phyloP scores from a whole-genome alignment of 35 echinoderm and acorn worm species.

The Holothuria glaberrima region DNA sequence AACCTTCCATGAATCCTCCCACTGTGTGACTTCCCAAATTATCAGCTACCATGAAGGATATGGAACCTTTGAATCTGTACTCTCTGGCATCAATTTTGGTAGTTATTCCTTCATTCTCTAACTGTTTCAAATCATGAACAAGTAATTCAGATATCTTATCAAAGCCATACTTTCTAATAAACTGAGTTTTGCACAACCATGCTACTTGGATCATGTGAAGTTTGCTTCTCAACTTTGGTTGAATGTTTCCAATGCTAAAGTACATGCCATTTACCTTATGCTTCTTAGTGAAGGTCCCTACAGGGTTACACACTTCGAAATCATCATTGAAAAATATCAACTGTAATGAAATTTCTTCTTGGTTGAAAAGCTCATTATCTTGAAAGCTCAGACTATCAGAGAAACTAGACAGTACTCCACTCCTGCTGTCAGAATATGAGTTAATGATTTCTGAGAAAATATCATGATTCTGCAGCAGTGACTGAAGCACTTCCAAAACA shows the following conservation, averaged over 20 bases:
- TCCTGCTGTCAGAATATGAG: neutral
- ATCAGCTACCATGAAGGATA: neutral
- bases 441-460: neutral
- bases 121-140: neutral
- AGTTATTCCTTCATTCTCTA: constrained; percentile 10
- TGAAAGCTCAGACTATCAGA: constrained; percentile 3
- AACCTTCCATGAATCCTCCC: constrained; percentile 18
- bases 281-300: too few species aligned
- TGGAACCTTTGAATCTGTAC: neutral
- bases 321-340: neutral
- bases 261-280: too few species aligned
- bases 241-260: too few species aligned
- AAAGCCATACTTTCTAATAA: too few species aligned
- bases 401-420: neutral
- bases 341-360: neutral
- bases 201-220: too few species aligned
- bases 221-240: too few species aligned
- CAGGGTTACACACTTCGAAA: neutral
- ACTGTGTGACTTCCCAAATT: constrained; percentile 18
- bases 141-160: too few species aligned
- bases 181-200: too few species aligned
- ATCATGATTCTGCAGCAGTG: constrained; percentile 22
- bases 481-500: neutral
- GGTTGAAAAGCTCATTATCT: neutral
- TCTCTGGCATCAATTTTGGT: constrained; percentile 1